phyloP scores from a whole-genome alignment of 1,140 invertebrate species.

The Euura saliciscinereae region DNA sequence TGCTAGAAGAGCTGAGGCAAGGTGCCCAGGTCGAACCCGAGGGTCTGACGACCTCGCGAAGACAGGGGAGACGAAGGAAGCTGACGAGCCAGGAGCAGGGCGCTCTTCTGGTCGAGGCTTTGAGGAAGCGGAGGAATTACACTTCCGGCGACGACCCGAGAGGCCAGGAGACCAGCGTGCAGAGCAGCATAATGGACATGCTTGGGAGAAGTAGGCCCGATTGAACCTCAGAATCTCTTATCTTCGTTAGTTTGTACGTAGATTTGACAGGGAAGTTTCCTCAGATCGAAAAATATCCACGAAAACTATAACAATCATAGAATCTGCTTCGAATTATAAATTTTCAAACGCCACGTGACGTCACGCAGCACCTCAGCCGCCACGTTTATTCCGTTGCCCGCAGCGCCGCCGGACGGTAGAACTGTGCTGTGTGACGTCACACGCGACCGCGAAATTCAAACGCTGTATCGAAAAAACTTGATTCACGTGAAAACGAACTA shows the following conservation, averaged over 20 bases:
- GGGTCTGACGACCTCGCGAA: slow-evolving; percentile 19
- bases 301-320: no score
- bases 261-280: not conserved
- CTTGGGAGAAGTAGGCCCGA: slow-evolving; percentile 76
- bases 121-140: slow-evolving; percentile 68
- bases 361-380: no score
- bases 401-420: no score
- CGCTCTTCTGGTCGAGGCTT: slow-evolving; percentile 71
- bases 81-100: slow-evolving; percentile 75
- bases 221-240: slow-evolving; percentile 18
- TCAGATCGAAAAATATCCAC: no score
- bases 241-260: slow-evolving; percentile 27
- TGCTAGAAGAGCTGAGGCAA: slow-evolving; percentile 43
- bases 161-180: slow-evolving; percentile 58
- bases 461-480: no score
- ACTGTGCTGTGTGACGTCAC: no score
- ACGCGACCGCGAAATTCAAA: no score
- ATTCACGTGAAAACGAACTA: no score
- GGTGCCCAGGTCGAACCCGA: slow-evolving; percentile 23
- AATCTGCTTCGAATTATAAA: no score
- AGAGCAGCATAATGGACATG: slow-evolving; percentile 80
- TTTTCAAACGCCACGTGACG: no score
- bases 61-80: slow-evolving; percentile 58
- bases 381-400: no score
- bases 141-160: slow-evolving; percentile 48